Base-by-base conservation (phyloP, 2,888 invertebrate genomes). In the Anticlea derivata region DNA sequence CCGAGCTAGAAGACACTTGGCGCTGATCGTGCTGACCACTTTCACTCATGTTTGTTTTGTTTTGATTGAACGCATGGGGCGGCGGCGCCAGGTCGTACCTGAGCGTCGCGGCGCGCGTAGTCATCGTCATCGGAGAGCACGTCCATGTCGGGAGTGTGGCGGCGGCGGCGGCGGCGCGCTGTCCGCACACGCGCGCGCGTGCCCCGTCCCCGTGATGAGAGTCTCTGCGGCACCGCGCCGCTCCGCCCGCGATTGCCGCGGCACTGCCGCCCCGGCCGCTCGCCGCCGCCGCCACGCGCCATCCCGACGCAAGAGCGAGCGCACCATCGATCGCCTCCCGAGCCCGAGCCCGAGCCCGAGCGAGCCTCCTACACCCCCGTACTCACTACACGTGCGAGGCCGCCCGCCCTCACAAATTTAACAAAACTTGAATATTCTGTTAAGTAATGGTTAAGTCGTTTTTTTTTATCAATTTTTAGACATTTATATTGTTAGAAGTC, bases 41-140 rank as follows among this genome's bases (percentile, higher is more conserved):
- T 45, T 41, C 30, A 40, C 45, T 55, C 31, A 40, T 50, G 61
- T 55, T 41, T 51, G 62, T 59, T 48, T 49, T 44, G 52, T 44
- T 53, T 44, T 30, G 43, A 27, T 38, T 24, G 17, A 38, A 37
- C 30, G 57, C 55, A 40, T 52, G 48, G 39, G 39, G 49, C 46
- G 57, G 47, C 39, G 40, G 53, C 26, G 20, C 11, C n/a, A 4
- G 24, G 34, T 70, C 76, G 67, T 86, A 90, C 89, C 89, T 89
- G 88, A 67, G 80, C 80, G 64, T 86, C 86, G 60, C 86, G 84
- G 75, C 86, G 86, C 78, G 80, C 68, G 75, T 78, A 87, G 41
- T 90, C 89, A 69, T 89, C 88, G 77, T 90, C 89, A 79, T 90
- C 89, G 74, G 88, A 88, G 78, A 89, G 89, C 75, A 84, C 86